phyloP scores from a whole-genome alignment of 2,797 vertebrate genomes.

The Sciurus vulgaris region DNA sequence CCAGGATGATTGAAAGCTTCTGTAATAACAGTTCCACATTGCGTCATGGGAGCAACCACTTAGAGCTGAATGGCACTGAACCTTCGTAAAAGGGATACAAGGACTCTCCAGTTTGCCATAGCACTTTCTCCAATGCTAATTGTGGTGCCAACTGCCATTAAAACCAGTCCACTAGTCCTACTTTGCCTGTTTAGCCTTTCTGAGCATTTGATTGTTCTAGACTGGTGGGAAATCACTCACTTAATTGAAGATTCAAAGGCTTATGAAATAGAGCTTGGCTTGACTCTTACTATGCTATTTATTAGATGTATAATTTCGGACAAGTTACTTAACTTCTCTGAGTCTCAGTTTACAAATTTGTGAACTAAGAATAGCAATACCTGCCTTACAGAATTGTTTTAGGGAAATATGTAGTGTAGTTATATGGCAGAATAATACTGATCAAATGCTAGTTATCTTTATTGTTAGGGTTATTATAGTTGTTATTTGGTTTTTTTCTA shows the following conservation, averaged over 20 bases:
- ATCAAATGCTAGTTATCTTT: neutral
- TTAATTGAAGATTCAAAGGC: neutral
- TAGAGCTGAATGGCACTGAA: neutral
- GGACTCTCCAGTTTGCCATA: neutral
- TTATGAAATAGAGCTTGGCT: neutral
- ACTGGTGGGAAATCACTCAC: neutral
- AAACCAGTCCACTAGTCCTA: neutral
- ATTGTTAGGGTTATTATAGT: neutral
- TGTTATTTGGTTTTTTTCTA: neutral
- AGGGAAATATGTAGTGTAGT: neutral
- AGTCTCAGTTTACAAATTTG: neutral
- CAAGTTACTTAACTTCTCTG: neutral
- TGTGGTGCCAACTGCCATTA: neutral
- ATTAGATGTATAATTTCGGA: neutral
- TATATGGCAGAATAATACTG: neutral
- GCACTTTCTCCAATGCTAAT: neutral
- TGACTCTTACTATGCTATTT: neutral
- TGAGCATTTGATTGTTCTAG: neutral
- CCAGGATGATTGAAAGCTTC: neutral
- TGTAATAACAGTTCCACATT: neutral
- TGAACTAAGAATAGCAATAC: neutral
- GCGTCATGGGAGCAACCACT: neutral
- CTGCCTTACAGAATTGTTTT: neutral
- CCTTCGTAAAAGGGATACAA: neutral
- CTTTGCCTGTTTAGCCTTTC: neutral